These are phyloP conservation scores for Brachyopa scutellaris DNA, from an alignment of 2,888 invertebrate genomes.

Conservation along the genomic window DNA sequence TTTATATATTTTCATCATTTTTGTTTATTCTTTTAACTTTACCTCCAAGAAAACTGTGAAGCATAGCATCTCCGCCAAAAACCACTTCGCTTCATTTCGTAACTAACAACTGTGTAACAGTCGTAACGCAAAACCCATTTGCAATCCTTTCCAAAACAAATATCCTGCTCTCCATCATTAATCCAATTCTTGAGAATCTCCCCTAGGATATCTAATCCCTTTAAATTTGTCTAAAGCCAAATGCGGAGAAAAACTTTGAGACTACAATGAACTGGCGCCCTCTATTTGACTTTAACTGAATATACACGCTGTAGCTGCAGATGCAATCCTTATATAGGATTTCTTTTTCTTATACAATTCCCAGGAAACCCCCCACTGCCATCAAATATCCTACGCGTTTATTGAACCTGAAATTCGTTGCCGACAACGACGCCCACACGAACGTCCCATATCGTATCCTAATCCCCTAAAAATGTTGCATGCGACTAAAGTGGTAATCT, in stretches of 20 bases:
- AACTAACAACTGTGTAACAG: neutral
- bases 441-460: conserved; percentile 47
- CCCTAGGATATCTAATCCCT: conserved; percentile 63
- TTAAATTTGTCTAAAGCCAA: conserved; percentile 64
- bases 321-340: conserved; percentile 17
- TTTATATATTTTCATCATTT: no score
- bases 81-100: neutral
- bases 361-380: conserved; percentile 4
- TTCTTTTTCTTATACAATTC: conserved; percentile 26
- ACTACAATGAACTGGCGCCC: conserved; percentile 62
- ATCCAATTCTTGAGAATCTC: conserved; percentile 66
- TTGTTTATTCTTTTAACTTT: no score
- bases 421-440: conserved; percentile 11
- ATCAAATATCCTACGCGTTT: conserved; percentile 71
- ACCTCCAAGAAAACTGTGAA: no score
- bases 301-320: neutral
- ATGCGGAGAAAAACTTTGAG: conserved; percentile 27
- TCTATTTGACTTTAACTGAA: conserved; percentile 66
- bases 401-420: conserved; percentile 61
- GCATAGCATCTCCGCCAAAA: no score
- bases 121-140: conserved; percentile 47
- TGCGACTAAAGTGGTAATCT: conserved; percentile 70
- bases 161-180: conserved; percentile 67
- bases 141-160: conserved; percentile 50
- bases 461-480: conserved; percentile 70